Percentiles rank a stretch among this genome's conserved stretches.
Evolutionary conservation across 2,888 invertebrate genomes (phyloP).

Genomic region (Amitus sp.): DNA sequence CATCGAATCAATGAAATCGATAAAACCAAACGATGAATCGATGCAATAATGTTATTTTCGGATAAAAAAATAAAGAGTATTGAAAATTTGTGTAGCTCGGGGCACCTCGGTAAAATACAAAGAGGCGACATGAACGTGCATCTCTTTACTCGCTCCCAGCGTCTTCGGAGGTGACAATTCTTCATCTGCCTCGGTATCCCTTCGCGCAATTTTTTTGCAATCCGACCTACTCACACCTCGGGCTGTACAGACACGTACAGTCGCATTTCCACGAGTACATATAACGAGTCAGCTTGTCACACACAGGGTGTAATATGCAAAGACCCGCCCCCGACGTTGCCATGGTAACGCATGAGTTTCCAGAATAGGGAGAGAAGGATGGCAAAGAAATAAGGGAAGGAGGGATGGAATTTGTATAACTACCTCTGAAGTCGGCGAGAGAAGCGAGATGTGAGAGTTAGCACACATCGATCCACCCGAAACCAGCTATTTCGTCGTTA

Average conservation of each 20-base stretch:
- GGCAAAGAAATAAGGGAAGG: too few species aligned
- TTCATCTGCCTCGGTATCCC: conserved; percentile 50
- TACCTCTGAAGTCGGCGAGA: too few species aligned
- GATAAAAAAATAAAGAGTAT: not conserved
- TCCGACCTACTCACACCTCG: conserved; percentile 55
- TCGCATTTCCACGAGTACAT: conserved; percentile 45
- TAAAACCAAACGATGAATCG: too few species aligned
- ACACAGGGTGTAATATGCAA: conserved; percentile 65
- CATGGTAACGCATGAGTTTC: too few species aligned
- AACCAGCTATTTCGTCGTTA: too few species aligned
- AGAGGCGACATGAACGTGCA: conserved; percentile 49
- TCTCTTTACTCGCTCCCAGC: conserved; percentile 31
- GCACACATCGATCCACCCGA: too few species aligned
- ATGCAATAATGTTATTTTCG: too few species aligned
- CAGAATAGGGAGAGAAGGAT: too few species aligned
- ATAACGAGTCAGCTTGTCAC: conserved; percentile 60
- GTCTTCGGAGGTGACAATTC: conserved; percentile 57
- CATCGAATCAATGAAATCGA: too few species aligned
- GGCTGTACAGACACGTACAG: conserved; percentile 51
- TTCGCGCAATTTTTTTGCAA: conserved; percentile 53
- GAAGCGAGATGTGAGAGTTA: too few species aligned
- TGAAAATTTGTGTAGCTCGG: not conserved
- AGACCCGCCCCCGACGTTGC: too few species aligned
- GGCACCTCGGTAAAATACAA: conserved; percentile 49
- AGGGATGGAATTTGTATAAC: too few species aligned